Evolutionary conservation across 2,888 invertebrate species (phyloP), one percentile per base, ranked within the genome.

Genomic region (Charanyca ferruginea): DNA sequence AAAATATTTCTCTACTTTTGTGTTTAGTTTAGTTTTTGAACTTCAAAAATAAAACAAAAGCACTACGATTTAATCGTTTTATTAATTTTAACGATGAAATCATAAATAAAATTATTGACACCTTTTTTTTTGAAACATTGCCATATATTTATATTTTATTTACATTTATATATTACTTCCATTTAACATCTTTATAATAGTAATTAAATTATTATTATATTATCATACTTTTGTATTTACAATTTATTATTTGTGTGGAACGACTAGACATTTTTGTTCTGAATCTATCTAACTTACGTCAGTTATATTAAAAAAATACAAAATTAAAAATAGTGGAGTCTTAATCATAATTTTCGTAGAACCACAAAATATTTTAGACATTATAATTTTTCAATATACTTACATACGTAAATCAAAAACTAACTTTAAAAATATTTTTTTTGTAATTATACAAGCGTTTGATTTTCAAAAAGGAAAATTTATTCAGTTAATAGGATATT

Each of bases 11-110:
- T n/a, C n/a, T n/a, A n/a, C n/a, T n/a, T n/a, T 6, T 28, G 28
- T 28, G 28, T 5, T 7, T 7, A 28, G 28, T 6, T 28, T 28
- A 11, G 20, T 20, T 20, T 7, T 63, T 1, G 7, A 38, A 22
- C 0, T 45, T 32, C 3, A n/a, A n/a, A 65, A 78, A 70, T 59
- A 65, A 76, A 74, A 74, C 67, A 74, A 73, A 64, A 51, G n/a
- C 16, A 3, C 11, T 67, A 87, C 89, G 89, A 90, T 87, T 73
- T 79, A 79, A 89, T 89, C 89, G 87, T 83, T 89, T 89, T 86
- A 88, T 87, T 87, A 71, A 65, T 73, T 70, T 63, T 54, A 74
- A 85, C 79, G 70, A 73, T 66, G 32, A 74, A 81, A 75, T 77
- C 75, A 82, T 78, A 67, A 70, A n/a, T n/a, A n/a, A n/a, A n/a